Evolutionary conservation across 2,888 invertebrate genomes (phyloP), one percentile per base, ranked within the genome.

Genomic region (Kryphioiulus occultus): DNA sequence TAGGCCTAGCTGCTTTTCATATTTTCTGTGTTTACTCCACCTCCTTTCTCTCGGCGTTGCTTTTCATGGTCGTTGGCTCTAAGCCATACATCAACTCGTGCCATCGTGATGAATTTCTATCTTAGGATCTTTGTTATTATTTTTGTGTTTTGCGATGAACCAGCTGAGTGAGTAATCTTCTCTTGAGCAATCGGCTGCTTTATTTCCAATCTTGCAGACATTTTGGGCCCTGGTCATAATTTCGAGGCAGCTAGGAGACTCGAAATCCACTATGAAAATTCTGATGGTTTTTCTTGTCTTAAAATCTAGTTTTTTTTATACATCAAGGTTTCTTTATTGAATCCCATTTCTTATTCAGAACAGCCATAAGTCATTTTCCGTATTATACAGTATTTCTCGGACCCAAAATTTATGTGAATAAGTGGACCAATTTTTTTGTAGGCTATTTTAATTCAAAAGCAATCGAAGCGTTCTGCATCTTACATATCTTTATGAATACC

Each of bases 121-220:
- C 68, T 68, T 68, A n/a, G 68, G 68, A 68, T 68, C 22, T 68
- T 68, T 68, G 68, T 68, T 68, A 68, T 68, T 68, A 68, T 68
- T 68, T 68, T 68, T 68, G 68, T 68, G 59, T 59, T 68, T 68
- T 68, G 68, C 68, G 68, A 68, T 68, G 68, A 68, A 68, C 22
- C 68, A 68, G 68, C 68, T 68, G 68, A 68, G 53, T 59, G 53
- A 59, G 68, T 68, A 68, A 68, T 68, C 26, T 68, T 10, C 68
- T 68, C 26, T 22, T 26, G 26, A 26, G 68, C 68, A 68, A 68
- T 68, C 68, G 26, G 26, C 68, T 68, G 68, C 26, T 68, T 68
- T 26, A 68, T 68, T 26, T 68, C 68, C 22, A 68, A 68, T 22
- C 26, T 68, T 26, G 68, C 10, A 26, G 68, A n/a, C 68, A 12